These are phyloP conservation scores for Anoplolepis gracilipes DNA, from an alignment of 1,140 invertebrate species.

Conservation along the genomic window DNA sequence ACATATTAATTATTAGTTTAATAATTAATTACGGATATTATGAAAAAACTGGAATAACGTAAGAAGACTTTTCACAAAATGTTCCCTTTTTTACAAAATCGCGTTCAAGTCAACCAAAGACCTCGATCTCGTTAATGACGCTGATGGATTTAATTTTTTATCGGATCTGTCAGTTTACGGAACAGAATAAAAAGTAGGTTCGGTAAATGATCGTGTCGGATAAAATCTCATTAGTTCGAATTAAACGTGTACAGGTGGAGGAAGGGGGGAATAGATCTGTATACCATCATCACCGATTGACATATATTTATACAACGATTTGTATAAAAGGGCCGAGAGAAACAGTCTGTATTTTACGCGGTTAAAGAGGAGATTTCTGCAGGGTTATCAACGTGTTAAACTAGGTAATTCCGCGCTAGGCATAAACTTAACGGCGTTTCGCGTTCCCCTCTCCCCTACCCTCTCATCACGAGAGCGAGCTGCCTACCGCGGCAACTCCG, in stretches of 20 bases:
- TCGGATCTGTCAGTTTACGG: not conserved
- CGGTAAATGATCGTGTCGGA: not conserved
- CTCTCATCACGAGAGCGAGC: not conserved
- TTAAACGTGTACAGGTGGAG: not conserved
- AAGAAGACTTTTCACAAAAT: not conserved
- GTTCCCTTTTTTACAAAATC: not conserved
- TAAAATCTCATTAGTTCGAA: slow-evolving; percentile 1
- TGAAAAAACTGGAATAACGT: not conserved
- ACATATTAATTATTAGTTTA: not conserved
- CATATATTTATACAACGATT: not conserved
- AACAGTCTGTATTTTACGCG: slow-evolving; percentile 39
- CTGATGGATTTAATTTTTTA: not conserved
- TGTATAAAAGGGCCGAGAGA: not conserved
- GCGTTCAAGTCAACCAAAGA: not conserved
- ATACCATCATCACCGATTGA: not conserved
- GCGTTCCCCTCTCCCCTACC: not conserved
- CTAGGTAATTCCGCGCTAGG: slow-evolving; percentile 71
- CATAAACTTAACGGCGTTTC: slow-evolving; percentile 73
- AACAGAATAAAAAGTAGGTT: not conserved
- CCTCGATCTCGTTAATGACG: not conserved
- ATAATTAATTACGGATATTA: not conserved
- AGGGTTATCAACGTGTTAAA: slow-evolving; percentile 77
- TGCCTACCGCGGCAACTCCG: not conserved
- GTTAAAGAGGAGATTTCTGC: slow-evolving; percentile 37
- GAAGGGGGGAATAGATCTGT: not conserved